Conservation (phyloP, 2,888 invertebrate species). For the Iphiclides podalirius region DNA sequence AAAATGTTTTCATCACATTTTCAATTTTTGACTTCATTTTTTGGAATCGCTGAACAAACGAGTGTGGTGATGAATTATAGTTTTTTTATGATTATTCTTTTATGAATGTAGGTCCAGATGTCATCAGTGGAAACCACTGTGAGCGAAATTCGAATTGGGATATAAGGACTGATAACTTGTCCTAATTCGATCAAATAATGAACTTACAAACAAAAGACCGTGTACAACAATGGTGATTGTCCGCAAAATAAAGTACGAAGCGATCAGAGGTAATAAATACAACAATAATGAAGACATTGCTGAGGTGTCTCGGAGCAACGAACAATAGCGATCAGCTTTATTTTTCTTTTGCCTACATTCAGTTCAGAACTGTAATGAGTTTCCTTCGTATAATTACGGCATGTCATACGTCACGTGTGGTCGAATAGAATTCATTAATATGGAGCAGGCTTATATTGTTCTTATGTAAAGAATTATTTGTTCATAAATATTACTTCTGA, state of each 20-base stretch:
- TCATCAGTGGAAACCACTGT: no score
- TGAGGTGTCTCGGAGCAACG: slow-evolving; percentile 55
- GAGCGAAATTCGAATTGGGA: no score
- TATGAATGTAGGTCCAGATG: no score
- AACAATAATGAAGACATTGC: slow-evolving; percentile 52
- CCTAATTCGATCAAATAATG: slow-evolving; percentile 4
- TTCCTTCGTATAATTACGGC: slow-evolving; percentile 20
- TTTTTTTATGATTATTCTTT: no score
- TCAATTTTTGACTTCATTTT: no score
- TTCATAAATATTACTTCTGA: background rate
- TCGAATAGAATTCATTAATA: background rate
- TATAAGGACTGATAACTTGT: background rate
- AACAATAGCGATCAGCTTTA: slow-evolving; percentile 57
- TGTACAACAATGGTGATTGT: slow-evolving; percentile 64
- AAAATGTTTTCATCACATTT: no score
- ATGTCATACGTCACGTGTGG: background rate
- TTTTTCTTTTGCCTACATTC: slow-evolving; percentile 64
- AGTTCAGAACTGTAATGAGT: slow-evolving; percentile 29
- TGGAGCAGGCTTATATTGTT: background rate
- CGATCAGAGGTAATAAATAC: slow-evolving; percentile 34
- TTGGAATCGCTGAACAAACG: no score
- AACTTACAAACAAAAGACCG: slow-evolving; percentile 32
- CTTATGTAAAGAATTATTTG: background rate
- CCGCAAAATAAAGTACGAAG: slow-evolving; percentile 35
- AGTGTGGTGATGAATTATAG: no score